Evolutionary conservation across 2,888 invertebrate genomes (phyloP), one percentile per base, ranked within the genome.

Genomic region (Lycaena phlaeas): DNA sequence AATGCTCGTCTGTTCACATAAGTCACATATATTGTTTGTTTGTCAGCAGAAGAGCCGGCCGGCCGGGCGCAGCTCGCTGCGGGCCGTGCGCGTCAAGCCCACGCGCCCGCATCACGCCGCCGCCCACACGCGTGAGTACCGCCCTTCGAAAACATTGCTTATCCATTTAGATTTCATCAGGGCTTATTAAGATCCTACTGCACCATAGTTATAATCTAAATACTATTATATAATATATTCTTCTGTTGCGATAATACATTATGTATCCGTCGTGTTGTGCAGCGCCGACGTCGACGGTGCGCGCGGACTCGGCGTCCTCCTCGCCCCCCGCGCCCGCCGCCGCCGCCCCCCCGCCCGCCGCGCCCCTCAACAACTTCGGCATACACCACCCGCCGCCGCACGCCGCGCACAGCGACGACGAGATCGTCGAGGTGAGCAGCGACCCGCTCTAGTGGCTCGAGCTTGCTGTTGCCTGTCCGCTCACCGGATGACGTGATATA

Each of bases 31-130:
- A n/a, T n/a, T n/a, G n/a, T n/a, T 14, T 27, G 14, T 37, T 38
- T 31, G 43, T 7, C 51, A 59, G 57, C 63, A 64, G 51, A 45
- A 45, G 27, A 14, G 44, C 1, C 68, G 68, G 0, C 71, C 69
- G 0, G 54, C 37, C 1, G 74, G 71, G 0, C 63, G 75, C 10
- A 75, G 76, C 40, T 79, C 79, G 0, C 61, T 82, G 2, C 86
- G 91, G 27, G 89, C 89, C 27, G 89, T 91, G 18, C 72, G 91
- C 5, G 90, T 91, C 1, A 91, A 91, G 61, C 87, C 90, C 0
- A 48, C 66, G 4, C 53, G 74, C 0, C 56, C 61, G 1, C 44
- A 38, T 51, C 15, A 57, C 28, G 40, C 57, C 27, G 39, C 62
- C 36, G 27, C 57, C 3, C 49, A 40, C 42, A 65, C 76, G 1